Evolutionary conservation across 1,140 invertebrate genomes (phyloP), one percentile per base, ranked within the genome.

Genomic region (Drosophila subpulchrella): DNA sequence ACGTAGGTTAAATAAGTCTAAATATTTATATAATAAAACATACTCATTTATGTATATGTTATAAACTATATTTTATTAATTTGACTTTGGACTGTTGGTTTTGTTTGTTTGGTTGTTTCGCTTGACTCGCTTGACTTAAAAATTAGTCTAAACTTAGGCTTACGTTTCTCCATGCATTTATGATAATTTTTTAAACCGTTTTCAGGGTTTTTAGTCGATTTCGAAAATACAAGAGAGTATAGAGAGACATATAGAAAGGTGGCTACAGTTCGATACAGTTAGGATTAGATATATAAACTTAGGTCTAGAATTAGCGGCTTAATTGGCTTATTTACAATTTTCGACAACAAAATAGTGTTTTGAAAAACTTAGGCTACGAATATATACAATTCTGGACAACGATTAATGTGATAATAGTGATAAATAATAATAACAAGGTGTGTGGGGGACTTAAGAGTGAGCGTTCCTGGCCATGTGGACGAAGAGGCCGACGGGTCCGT

Each of bases 401-500:
- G 68, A 72, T 72, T 47, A 72, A 55, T 34, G 38, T 36, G 80
- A 82, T 63, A 73, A 86, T 73, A 68, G 78, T 63, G 72, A 76
- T 80, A 77, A 81, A 84, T 78, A 67, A 77, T 59, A 79, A 86
- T 81, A 90, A 81, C 78, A 84, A 81, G 57, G 50, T 44, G 39
- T 13, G 24, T 42, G 34, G 46, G 60, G 20, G 36, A 53, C 61
- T 84, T 94, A 95, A 70, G 93, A 94, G 92, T 99, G 98, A 38
- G 97, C 95, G 13, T 95, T 95, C 27, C 96, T 94, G 6, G 96
- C 96, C 72, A 99, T 96, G 92, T 99, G 98, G 1, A 98, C 93
- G 91, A 98, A 99, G 92, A 99, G 99, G 0, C 96, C 94, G 0
- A 99, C 94, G 79, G 96, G 96, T 85, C 99, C 96, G 2, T 94